Evolutionary conservation across 2,113 vertebrate genomes (phyloP), one percentile per base, ranked within the genome.

Genomic region (Talpa occidentalis): DNA sequence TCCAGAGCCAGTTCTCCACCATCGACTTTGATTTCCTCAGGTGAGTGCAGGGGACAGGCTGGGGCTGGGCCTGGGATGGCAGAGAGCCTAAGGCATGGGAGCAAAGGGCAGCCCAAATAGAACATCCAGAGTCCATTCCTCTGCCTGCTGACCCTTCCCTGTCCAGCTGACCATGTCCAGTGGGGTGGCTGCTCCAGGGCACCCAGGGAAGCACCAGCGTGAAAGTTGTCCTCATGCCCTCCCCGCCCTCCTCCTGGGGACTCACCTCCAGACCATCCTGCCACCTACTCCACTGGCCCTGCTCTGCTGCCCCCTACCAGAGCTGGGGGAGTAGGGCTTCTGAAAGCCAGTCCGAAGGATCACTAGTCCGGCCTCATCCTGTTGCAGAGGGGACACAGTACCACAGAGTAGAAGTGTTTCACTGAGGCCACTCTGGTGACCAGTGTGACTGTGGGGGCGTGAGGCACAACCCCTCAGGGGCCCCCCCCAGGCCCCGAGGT

Each of bases 11-110:
- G 98, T 99, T 99, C 98, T 99, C 99, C 67, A 98, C 99, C 97
- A 99, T 99, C 76, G 98, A 99, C 95, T 99, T 99, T 92, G 99
- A 99, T 98, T 99, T 99, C 98, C 98, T 99, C 60, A 98, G 99
- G 99, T 99, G 98, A 98, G 98, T 88, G 0, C 1, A 2, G 47
- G 59, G 59, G 26, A 42, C 0, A 1, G 42, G 52, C 2, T 19
- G 32, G 40, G 22, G 60, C 1, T 19, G 40, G 1, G 19, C 1
- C 37, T 5, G 4, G 4, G 22, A 9, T 11, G 37, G 15, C 9
- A 35, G 28, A 21, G 69, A 35, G 67, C 35, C 35, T 7, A 5
- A 35, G n/a, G 47, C 22, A 26, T 3, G 1, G 2, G 49, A 2
- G 73, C 5, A 8, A 60, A 85, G 66, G 40, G 10, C 66, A 92